Conservation (phyloP, 2,113 vertebrate genomes). For the Cinclus cinclus region DNA sequence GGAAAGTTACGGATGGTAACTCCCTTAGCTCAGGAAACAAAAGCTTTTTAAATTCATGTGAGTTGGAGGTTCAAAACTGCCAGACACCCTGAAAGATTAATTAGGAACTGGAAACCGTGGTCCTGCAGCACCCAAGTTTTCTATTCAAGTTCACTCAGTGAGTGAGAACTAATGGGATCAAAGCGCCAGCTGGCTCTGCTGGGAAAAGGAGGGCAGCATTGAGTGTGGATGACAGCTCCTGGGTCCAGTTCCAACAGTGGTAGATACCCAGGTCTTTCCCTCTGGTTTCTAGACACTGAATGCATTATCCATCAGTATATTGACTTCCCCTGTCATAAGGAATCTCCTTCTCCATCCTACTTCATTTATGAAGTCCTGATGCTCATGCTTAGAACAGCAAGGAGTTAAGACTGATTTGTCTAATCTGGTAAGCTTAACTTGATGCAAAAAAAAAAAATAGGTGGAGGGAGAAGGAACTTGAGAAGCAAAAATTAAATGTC, state of each 20-base stretch:
- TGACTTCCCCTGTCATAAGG: not conserved
- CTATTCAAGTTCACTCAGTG: not conserved
- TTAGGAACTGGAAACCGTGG: not conserved
- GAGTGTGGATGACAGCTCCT: not conserved
- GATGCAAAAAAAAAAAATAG: not conserved
- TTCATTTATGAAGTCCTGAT: not conserved
- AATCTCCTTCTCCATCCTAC: not conserved
- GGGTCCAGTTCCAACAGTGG: not conserved
- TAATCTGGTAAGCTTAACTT: constrained; percentile 31
- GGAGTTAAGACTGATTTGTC: constrained; percentile 9
- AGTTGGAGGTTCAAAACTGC: not conserved
- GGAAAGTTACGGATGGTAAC: not conserved
- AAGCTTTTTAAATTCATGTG: not conserved
- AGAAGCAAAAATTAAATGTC: constrained; percentile 49
- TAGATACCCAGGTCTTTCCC: not conserved
- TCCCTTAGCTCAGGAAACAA: not conserved
- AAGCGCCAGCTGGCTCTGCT: not conserved
- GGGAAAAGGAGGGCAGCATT: not conserved
- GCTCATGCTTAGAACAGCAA: not conserved
- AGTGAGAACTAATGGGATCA: not conserved
- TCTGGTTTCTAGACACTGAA: not conserved
- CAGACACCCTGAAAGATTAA: not conserved
- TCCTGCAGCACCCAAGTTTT: not conserved
- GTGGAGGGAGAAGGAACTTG: constrained; percentile 14
- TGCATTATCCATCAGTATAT: not conserved